These are phyloP conservation scores for Phaethon lepturus DNA, from an alignment of 2,113 vertebrate species.

Conservation along the genomic window DNA sequence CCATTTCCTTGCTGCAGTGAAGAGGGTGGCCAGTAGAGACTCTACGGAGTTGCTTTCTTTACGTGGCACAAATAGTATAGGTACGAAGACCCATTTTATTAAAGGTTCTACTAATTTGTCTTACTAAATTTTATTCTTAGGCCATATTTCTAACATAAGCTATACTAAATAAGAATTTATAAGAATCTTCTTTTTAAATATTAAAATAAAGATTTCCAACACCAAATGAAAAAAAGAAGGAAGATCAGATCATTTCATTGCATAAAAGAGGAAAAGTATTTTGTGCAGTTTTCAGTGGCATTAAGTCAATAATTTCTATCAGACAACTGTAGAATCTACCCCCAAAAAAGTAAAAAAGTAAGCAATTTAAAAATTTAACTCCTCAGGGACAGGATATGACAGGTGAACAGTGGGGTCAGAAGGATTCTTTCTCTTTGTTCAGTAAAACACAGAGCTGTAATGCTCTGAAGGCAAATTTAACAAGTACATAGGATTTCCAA, in stretches of 20 bases:
- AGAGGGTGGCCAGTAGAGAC: background rate
- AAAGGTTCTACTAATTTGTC: background rate
- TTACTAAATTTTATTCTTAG: background rate
- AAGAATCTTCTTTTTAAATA: background rate
- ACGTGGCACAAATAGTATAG: background rate
- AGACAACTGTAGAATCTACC: background rate
- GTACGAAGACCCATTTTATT: background rate
- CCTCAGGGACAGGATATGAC: background rate
- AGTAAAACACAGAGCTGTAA: background rate
- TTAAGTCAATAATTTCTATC: background rate
- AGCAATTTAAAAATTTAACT: background rate
- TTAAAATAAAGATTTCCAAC: background rate
- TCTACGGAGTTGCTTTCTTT: background rate
- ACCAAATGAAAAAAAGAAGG: background rate
- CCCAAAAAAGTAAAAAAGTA: background rate
- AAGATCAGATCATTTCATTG: background rate
- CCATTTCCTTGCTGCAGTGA: background rate
- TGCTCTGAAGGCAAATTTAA: background rate
- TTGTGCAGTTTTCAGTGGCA: background rate
- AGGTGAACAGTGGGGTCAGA: background rate
- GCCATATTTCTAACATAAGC: background rate
- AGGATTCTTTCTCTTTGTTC: background rate
- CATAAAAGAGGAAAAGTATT: background rate
- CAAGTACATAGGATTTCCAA: background rate
- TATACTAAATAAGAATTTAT: background rate